Evolutionary conservation across 2,113 vertebrate species (phyloP).

Genomic region (Psittacara wagleri): DNA sequence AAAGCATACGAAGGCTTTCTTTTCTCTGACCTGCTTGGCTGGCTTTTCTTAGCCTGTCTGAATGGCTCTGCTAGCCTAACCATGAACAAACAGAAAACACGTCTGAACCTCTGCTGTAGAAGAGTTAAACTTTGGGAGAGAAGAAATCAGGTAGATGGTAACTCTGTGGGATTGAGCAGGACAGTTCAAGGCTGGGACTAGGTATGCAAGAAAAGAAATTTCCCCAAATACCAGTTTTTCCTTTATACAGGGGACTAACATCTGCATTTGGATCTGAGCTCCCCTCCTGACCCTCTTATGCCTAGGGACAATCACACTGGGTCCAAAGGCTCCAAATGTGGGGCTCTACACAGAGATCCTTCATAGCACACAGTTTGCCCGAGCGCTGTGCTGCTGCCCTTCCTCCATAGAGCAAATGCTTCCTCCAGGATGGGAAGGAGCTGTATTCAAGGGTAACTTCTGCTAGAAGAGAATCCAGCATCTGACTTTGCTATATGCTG

Average conservation of each 20-base stretch:
- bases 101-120: not conserved
- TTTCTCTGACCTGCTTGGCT: slow-evolving; percentile 35
- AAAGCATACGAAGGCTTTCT: not conserved
- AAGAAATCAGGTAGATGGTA: not conserved
- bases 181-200: not conserved
- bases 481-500: not conserved
- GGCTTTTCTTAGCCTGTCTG: slow-evolving; percentile 10
- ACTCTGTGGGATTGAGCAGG: not conserved
- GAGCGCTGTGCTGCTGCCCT: not conserved
- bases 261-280: not conserved
- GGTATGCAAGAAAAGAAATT: not conserved
- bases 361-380: not conserved
- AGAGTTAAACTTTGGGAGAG: not conserved
- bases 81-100: not conserved
- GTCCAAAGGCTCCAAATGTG: not conserved
- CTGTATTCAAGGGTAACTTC: not conserved
- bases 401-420: not conserved
- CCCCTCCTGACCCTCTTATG: not conserved
- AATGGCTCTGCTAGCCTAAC: not conserved
- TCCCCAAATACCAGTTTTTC: not conserved
- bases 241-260: not conserved
- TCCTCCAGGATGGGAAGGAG: not conserved
- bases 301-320: not conserved
- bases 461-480: not conserved
- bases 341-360: not conserved